These are phyloP conservation scores for Lycaena phlaeas DNA, from an alignment of 2,888 invertebrate species.

Conservation along the genomic window DNA sequence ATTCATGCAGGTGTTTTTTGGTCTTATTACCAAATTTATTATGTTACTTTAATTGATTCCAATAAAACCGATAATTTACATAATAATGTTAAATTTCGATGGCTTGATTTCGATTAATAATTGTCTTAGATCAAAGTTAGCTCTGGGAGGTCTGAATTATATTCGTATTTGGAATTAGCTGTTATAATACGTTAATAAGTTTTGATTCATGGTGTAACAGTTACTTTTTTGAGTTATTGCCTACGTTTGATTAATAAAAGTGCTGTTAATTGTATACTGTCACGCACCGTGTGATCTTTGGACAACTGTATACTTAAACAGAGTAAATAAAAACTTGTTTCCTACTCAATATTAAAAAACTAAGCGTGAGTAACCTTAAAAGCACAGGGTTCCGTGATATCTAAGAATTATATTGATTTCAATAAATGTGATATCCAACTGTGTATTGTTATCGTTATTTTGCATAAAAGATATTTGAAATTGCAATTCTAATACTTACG, in stretches of 20 bases:
- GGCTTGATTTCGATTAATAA: conserved; percentile 3
- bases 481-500: too few relatives aligned
- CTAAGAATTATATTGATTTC: too few relatives aligned
- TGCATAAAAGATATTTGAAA: too few relatives aligned
- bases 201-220: conserved; percentile 6
- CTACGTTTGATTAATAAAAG: neutral
- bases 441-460: too few relatives aligned
- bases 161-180: neutral
- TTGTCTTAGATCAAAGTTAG: neutral
- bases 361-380: too few relatives aligned
- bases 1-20: too few relatives aligned
- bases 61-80: conserved; percentile 5
- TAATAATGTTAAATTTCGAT: conserved; percentile 4
- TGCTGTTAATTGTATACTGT: neutral
- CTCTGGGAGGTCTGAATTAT: neutral
- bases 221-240: neutral
- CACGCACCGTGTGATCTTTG: neutral
- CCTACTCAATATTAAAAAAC: too few relatives aligned
- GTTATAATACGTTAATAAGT: conserved; percentile 1
- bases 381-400: too few relatives aligned
- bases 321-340: too few relatives aligned
- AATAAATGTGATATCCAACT: too few relatives aligned
- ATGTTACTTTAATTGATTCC: neutral
- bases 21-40: neutral
- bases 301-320: too few relatives aligned